A percentile compares a stretch with the other conserved stretches of the same genome.
Evolutionary conservation across 2,888 invertebrate genomes (phyloP).

Genomic region (Ceriagrion tenellum): DNA sequence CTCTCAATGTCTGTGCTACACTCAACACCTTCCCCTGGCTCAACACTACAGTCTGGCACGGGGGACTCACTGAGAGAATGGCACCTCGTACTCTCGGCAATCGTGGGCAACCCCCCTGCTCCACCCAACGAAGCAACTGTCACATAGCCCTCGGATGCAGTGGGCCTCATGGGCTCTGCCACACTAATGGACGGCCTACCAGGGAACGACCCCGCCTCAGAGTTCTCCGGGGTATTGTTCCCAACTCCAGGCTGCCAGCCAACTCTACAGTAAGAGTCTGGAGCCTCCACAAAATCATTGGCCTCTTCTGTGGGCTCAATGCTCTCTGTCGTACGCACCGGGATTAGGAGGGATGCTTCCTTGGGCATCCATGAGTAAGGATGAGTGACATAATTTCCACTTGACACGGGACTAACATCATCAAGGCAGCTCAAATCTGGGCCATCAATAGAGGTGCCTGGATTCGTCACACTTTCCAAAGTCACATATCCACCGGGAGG

Average conservation of each 20-base stretch:
- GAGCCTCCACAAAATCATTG: conserved; percentile 54
- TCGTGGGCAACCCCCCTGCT: background rate
- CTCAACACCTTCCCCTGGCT: conserved; percentile 13
- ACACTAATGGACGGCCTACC: conserved; percentile 27
- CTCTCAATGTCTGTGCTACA: conserved; percentile 21
- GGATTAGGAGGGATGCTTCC: conserved; percentile 43
- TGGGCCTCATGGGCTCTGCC: conserved; percentile 20
- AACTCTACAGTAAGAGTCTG: conserved; percentile 63
- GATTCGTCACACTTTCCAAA: conserved; percentile 30
- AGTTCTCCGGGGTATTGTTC: background rate
- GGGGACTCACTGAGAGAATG: conserved; percentile 25
- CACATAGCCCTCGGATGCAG: conserved; percentile 49
- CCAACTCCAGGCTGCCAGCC: conserved; percentile 54
- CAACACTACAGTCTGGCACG: background rate
- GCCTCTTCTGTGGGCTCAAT: background rate
- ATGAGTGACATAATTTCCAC: conserved; percentile 45
- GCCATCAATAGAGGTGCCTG: background rate
- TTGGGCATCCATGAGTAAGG: conserved; percentile 22
- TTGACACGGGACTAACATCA: conserved; percentile 2
- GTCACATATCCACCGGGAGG: conserved; percentile 27
- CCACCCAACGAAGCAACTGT: conserved; percentile 46
- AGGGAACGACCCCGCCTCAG: conserved; percentile 16
- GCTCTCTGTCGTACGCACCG: background rate
- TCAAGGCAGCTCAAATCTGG: conserved; percentile 17
- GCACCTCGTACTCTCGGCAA: conserved; percentile 12